Evolutionary conservation across 2,113 vertebrate genomes (phyloP).

Genomic region (Hucho hucho): DNA sequence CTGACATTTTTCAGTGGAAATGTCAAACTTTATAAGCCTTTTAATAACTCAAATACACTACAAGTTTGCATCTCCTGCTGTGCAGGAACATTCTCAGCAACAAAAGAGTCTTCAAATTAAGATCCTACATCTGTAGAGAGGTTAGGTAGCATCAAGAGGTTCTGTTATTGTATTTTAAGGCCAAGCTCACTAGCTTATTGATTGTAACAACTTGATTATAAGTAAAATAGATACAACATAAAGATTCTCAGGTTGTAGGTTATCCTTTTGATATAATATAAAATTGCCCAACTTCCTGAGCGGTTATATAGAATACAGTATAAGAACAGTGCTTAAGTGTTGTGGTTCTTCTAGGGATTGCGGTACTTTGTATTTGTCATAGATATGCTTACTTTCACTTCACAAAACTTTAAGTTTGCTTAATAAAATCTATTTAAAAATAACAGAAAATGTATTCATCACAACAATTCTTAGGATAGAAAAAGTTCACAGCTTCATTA

Average conservation of each 20-base stretch:
- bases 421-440: conserved; percentile 24
- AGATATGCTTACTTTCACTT: conserved; percentile 18
- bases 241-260: neutral
- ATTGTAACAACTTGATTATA: no score
- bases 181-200: conserved; percentile 44
- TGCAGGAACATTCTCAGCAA: no score
- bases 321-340: no score
- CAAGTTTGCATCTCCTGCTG: no score
- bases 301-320: neutral
- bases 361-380: neutral
- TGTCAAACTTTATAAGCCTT: no score
- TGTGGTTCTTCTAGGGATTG: no score
- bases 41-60: no score
- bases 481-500: conserved; percentile 43
- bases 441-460: conserved; percentile 45
- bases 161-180: conserved; percentile 21
- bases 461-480: conserved; percentile 42
- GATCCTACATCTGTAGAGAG: conserved; percentile 15
- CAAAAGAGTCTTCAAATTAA: no score
- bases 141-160: conserved; percentile 56
- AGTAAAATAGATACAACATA: no score
- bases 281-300: neutral
- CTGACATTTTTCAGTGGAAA: no score
- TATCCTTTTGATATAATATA: neutral
- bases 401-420: neutral